Base-by-base conservation (phyloP, 1,140 invertebrate genomes). In the Pseudomyrmex gracilis region DNA sequence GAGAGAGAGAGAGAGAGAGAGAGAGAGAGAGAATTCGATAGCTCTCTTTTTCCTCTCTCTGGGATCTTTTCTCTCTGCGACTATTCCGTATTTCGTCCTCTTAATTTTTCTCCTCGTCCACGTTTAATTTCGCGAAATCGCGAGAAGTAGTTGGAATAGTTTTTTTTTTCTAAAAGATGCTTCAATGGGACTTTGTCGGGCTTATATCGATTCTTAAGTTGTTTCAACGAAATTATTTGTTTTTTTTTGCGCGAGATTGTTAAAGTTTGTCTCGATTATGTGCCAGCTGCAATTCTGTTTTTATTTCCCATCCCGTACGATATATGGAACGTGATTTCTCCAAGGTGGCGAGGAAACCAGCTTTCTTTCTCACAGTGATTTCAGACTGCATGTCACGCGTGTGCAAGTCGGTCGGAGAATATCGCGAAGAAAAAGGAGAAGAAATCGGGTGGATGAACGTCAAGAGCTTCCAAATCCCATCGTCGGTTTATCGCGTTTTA, bases 401-500 rank as follows among this genome's bases (percentile, higher is more conserved):
- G 58, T 63, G 10, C 17, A 74, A 57, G 13, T 78, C 34, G 15
- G 10, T 22, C 13, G 53, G 61, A 49, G 43, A 49, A 80, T 80
- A 66, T 80, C 66, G 66, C 53, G 43, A 24, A 47, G 76, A 53
- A 34, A 5, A 34, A 34, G 34, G 7, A 34, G 34, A 34, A 34
- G 34, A 34, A 34, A 78, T 78, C 63, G 53, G 51, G 43, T n/a
- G 74, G 76, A 70, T 80, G 43, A 71, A 60, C 76, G 76, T 0
- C 58, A 71, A 80, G 55, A 80, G 66, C 53, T 71, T 58, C 15
- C 43, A 80, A 58, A 80, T 80, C 76, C 76, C 7, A 58, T 49
- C 45, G 17, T n/a, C 15, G 66, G 76, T 80, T 77, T 80, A 71
- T 80, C 76, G 76, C 76, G 47, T 71, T 80, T 80, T 58, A 71